phyloP scores from a whole-genome alignment of 2,888 invertebrate species.

The Tricholauxania praeusta region DNA sequence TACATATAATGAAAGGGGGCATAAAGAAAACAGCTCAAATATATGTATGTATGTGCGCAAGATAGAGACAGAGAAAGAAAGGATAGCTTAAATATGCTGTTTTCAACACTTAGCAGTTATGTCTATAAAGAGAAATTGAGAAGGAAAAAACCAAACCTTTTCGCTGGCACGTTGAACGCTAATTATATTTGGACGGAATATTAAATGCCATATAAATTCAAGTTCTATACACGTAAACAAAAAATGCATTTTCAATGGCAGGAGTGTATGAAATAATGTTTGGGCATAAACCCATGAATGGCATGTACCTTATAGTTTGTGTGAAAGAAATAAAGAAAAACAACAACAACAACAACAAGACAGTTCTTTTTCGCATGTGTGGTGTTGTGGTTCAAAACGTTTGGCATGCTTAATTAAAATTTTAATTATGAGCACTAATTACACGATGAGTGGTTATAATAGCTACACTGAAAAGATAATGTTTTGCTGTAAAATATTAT shows the following conservation, averaged over 20 bases:
- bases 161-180: neutral
- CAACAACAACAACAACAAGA: too few species aligned
- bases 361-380: too few species aligned
- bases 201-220: neutral
- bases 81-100: neutral
- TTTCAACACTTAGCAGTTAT: neutral
- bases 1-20: neutral
- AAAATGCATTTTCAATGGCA: slow-evolving; percentile 2
- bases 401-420: too few species aligned
- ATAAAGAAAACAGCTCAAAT: neutral
- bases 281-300: too few species aligned
- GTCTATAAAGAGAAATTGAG: neutral
- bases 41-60: neutral
- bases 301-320: too few species aligned
- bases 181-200: slow-evolving; percentile 7
- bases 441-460: too few species aligned
- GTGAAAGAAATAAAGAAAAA: too few species aligned
- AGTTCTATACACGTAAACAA: neutral
- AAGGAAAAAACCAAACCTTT: neutral
- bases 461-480: too few species aligned
- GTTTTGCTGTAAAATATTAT: too few species aligned
- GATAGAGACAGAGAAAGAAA: neutral
- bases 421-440: too few species aligned
- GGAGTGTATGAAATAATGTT: too few species aligned
- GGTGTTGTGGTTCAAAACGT: too few species aligned